Conservation (phyloP, 2,888 invertebrate genomes). For the Euclidia mi region DNA sequence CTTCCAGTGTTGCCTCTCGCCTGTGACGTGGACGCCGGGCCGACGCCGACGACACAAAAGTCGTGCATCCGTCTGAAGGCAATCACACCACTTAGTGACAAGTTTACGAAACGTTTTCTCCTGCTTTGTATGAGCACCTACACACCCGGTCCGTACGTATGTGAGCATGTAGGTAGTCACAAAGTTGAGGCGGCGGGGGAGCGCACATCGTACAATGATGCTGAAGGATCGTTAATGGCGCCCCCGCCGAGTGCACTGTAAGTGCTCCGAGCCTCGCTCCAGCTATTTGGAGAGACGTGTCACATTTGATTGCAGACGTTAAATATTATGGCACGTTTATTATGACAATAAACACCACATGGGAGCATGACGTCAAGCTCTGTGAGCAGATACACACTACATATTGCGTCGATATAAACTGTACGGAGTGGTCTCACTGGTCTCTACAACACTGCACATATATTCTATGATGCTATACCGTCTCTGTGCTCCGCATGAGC, state of each 20-base stretch:
- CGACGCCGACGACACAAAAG: neutral
- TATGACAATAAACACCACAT: too few species aligned
- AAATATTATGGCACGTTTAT: too few species aligned
- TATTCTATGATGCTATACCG: too few species aligned
- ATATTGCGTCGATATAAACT: too few species aligned
- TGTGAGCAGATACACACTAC: slow-evolving; percentile 2
- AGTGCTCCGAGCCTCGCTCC: neutral
- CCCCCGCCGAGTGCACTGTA: neutral
- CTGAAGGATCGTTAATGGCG: neutral
- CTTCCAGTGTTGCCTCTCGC: too few species aligned
- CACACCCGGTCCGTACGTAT: neutral
- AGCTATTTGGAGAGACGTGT: too few species aligned
- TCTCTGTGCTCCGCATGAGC: too few species aligned
- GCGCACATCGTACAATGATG: neutral
- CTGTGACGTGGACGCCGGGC: too few species aligned
- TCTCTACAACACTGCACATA: too few species aligned
- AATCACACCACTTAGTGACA: slow-evolving; percentile 9
- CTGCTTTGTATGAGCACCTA: slow-evolving; percentile 15
- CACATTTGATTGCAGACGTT: too few species aligned
- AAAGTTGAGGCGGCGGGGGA: neutral
- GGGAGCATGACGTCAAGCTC: too few species aligned
- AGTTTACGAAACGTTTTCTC: slow-evolving; percentile 25
- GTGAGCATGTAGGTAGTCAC: neutral
- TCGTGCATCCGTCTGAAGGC: slow-evolving; percentile 1
- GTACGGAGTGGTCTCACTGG: too few species aligned